Base-by-base conservation (phyloP, 2,888 invertebrate species). In the Boloria selene region DNA sequence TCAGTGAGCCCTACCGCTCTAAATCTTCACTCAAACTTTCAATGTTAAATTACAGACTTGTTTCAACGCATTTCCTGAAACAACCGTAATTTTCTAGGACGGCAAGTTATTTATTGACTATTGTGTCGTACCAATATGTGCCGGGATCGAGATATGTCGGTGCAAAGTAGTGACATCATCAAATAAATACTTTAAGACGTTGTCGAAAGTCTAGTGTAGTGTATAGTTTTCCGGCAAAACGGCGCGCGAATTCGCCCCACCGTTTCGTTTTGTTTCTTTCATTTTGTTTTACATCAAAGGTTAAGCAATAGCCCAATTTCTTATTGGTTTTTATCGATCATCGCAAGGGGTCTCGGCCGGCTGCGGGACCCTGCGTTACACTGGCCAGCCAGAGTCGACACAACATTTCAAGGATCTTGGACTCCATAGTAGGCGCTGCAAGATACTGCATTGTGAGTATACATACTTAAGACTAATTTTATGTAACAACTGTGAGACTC, bases 41-140 rank as follows among this genome's bases (percentile, higher is more conserved):
- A 90, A 97, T 97, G 97, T 96, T 97, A 94, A 97, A 96, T 93
- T 95, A 97, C 95, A 96, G 97, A 93, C 94, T 97, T 84, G 97
- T 97, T 76, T 97, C 97, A 87, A 97, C 97, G 86, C 97, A 97
- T 92, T 97, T 97, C 90, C 93, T 97, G 90, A 97, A 97, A 93
- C 97, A 97, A 92, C 97, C 97, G 95, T 97, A 97, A 94, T 94
- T 87, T 69, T 71, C 71, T 42, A 44, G 50, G 65, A 72, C 59
- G 61, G 59, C 58, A 47, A 69, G 67, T 61, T 68, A 72, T 64
- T 60, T 67, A 75, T 75, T 79, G 84, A 86, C 85, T 81, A 79
- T 84, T 80, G 87, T 84, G 91, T 80, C 84, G 80, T 79, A 83
- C 79, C 85, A 90, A 81, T 85, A 94, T 95, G 96, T 96, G 95